Conservation (phyloP, 2,113 vertebrate genomes). For the Spermophilus dauricus region DNA sequence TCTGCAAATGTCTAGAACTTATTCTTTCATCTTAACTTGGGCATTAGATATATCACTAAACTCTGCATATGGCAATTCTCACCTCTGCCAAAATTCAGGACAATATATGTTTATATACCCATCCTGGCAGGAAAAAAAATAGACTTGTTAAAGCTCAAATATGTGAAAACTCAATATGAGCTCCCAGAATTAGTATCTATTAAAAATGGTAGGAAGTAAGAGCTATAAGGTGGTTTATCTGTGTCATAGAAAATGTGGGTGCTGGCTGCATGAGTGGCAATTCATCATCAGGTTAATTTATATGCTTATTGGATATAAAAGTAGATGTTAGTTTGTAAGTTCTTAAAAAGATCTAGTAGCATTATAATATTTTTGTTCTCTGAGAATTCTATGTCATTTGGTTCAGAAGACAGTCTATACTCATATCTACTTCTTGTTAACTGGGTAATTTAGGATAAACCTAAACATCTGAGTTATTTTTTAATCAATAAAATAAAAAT, state of each 20-base stretch:
- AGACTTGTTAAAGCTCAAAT: neutral
- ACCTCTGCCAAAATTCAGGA: neutral
- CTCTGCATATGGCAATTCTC: neutral
- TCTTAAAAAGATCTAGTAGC: neutral
- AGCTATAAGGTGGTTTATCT: neutral
- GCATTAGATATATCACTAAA: neutral
- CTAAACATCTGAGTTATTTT: neutral
- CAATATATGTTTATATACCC: neutral
- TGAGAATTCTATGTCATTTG: neutral
- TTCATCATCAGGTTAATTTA: neutral
- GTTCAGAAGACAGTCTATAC: neutral
- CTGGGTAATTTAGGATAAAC: neutral
- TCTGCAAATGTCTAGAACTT: neutral
- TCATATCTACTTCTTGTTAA: neutral
- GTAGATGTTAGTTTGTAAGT: neutral
- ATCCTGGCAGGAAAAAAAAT: neutral
- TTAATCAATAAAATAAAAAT: conserved; percentile 39
- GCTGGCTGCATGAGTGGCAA: neutral
- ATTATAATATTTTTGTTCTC: neutral
- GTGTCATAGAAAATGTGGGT: neutral
- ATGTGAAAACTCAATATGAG: neutral
- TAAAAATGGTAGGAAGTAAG: neutral
- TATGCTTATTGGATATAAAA: neutral
- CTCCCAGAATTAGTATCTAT: neutral
- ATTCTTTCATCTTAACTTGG: neutral